Base-by-base conservation (phyloP, 2,113 vertebrate genomes). In the Rana temporaria region DNA sequence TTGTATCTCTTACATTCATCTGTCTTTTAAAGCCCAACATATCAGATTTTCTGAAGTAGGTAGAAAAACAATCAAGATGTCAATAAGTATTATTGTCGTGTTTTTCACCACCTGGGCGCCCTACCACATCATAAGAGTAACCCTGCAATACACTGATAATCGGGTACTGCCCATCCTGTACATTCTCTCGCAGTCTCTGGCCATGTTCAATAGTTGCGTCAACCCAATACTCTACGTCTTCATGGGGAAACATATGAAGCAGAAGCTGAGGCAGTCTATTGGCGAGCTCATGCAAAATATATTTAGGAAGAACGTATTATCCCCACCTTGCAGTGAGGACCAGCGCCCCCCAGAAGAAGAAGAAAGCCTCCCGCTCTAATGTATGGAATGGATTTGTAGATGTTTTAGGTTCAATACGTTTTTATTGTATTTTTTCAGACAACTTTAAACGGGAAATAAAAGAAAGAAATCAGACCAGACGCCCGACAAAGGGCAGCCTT, bases 31-130 rank as follows among this genome's bases (percentile, higher is more conserved):
- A 68, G 87, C 85, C 0, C 62, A 0, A 0, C 34, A 19, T 1
- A 65, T 84, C 3, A 85, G 66, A 12, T 89, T 91, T 9, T 59
- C 62, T 16, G 92, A 81, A 24, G 79, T 89, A 4, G 67, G 16
- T 6, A 66, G 14, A 38, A 94, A 87, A 73, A 89, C 90, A 11
- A 72, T 91, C 22, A 84, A 26, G 66, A 88, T 94, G 17, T 67
- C 91, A 6, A 0, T 87, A 19, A 79, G 84, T 0, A 81, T 95
- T 14, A 84, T 96, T 1, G 22, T 82, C 1, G 84, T 91, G 0
- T 96, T 96, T 85, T 91, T 92, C 30, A 14, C 93, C 71, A 96
- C 92, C 80, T 96, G 95, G 95, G 64, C 92, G 60, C 95, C 95
- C 0, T 96, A 94, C 81, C 95, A 96, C 0, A 0, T 90, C 1